Evolutionary conservation across 2,888 invertebrate genomes (phyloP).

Genomic region (Platynereis dumerilii): DNA sequence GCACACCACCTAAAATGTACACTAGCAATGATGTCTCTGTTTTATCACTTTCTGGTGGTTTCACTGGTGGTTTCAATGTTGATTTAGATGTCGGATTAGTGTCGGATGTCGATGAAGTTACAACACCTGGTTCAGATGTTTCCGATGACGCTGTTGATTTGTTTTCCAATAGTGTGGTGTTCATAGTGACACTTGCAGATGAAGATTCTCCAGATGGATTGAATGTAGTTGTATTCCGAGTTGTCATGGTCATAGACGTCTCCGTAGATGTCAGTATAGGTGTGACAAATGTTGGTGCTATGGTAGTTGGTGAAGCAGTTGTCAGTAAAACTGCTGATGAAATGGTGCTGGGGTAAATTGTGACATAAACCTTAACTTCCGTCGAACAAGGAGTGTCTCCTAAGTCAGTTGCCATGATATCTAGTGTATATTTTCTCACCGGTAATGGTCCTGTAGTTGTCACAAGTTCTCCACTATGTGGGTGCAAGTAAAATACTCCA

Average conservation of each 20-base stretch:
- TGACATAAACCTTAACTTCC: neutral
- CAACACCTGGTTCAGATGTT: too few species aligned
- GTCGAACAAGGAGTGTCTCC: neutral
- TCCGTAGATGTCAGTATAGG: too few species aligned
- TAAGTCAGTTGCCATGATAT: conserved; percentile 1
- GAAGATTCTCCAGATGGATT: too few species aligned
- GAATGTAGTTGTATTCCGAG: too few species aligned
- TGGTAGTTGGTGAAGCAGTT: neutral
- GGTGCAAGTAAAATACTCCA: neutral
- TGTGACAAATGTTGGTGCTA: neutral
- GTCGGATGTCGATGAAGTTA: too few species aligned
- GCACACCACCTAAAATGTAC: too few species aligned
- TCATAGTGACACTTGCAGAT: too few species aligned
- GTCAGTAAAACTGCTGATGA: neutral
- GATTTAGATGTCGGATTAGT: too few species aligned
- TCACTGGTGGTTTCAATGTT: too few species aligned
- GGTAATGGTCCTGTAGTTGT: neutral
- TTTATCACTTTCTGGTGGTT: too few species aligned
- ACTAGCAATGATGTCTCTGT: too few species aligned
- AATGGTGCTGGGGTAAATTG: neutral
- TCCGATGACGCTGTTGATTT: neutral
- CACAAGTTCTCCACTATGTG: neutral
- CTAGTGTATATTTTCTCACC: neutral
- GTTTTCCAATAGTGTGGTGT: neutral
- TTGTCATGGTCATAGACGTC: too few species aligned